Conservation (phyloP, 2,113 vertebrate species). For the Tamias sibiricus region DNA sequence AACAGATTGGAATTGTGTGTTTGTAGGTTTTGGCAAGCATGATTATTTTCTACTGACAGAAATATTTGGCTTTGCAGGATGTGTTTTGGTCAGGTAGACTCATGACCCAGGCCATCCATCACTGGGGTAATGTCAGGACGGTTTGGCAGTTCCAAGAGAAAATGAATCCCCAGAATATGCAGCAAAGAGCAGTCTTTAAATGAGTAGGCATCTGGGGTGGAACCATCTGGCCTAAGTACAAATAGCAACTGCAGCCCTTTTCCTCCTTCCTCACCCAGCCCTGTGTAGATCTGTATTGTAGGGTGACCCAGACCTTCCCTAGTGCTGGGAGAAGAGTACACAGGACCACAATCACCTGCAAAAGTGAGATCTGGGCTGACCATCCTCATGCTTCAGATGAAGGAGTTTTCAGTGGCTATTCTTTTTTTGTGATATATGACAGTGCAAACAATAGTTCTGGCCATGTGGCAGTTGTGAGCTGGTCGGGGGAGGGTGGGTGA, state of each 20-base stretch:
- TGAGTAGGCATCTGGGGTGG: background rate
- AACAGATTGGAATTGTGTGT: conserved; percentile 69
- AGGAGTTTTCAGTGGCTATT: background rate
- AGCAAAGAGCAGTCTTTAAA: background rate
- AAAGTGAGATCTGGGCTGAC: background rate
- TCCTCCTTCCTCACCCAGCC: background rate
- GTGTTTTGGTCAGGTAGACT: conserved; percentile 70
- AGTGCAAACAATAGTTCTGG: background rate
- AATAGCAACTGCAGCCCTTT: background rate
- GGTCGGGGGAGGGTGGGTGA: rapidly evolving
- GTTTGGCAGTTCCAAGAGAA: conserved; percentile 18
- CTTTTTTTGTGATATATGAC: background rate
- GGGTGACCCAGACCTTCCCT: background rate
- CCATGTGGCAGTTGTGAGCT: background rate
- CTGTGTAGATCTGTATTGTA: background rate
- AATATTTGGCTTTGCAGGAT: conserved; percentile 74
- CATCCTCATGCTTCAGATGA: background rate
- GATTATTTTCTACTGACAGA: conserved; percentile 66
- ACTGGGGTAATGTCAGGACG: background rate
- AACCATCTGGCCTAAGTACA: background rate
- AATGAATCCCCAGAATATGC: background rate
- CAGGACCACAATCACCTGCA: background rate
- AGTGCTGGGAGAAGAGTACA: background rate
- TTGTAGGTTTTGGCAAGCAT: conserved; percentile 71
- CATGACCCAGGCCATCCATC: conserved; percentile 34